Evolutionary conservation across 2,113 vertebrate genomes (phyloP), one percentile per base, ranked within the genome.

Genomic region (Arenaria interpres): DNA sequence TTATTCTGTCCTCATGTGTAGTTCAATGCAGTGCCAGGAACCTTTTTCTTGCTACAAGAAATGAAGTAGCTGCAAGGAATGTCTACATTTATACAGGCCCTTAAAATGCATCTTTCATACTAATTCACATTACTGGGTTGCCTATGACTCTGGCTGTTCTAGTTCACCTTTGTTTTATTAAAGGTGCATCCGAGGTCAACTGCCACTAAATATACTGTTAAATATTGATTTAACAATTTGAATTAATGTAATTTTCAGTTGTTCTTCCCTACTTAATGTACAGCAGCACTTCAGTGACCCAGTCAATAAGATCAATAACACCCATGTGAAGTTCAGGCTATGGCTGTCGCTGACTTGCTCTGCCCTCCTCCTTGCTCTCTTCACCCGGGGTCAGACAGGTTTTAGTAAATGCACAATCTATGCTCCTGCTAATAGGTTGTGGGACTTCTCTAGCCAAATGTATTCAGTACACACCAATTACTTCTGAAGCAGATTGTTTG

Each of bases 141-240:
- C 71, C 67, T 59, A 22, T 94, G 85, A 81, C 76, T 83, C 78
- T 93, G 73, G 37, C 75, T 95, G 73, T 90, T 96, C 89, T 63
- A 84, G 63, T 79, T 98, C 93, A 97, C 91, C 94, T 85, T 96
- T 97, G 75, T 97, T 97, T 97, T 97, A 97, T 96, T 97, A 96
- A 97, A 95, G 76, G 82, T 93, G 43, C 30, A 4, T 94, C 92
- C 35, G 85, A 98, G 97, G 93, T 97, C 96, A 98, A 57, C 95
- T 93, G 93, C 96, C 82, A 92, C 88, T 98, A 97, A 97, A 80
- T 91, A 30, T 76, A 76, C 90, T 96, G 95, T 97, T 98, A 97
- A 97, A 97, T 97, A 98, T 98, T 97, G 98, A 98, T 98, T 97
- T 97, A 96, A 91, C 91, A 95, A 87, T 97, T 97, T 97, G 92